A percentile compares a stretch with the other conserved stretches of the same genome.
Evolutionary conservation across 2,113 vertebrate species (phyloP).

Genomic region (Chrysemys picta): DNA sequence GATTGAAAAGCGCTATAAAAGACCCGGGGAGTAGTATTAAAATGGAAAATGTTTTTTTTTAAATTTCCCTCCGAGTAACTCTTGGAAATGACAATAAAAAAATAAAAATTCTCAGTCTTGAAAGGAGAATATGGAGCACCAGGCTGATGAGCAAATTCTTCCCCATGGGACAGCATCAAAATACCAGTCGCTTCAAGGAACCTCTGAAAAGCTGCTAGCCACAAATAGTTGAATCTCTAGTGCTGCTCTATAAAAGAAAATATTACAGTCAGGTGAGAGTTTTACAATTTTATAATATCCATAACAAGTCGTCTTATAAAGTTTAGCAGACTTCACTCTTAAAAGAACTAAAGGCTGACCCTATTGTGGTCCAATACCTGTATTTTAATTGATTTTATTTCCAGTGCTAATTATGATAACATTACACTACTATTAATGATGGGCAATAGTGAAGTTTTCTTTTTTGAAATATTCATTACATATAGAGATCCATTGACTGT

Average conservation of each 20-base stretch:
- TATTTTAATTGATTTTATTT: neutral
- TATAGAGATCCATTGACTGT: neutral
- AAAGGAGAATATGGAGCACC: neutral
- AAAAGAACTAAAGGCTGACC: neutral
- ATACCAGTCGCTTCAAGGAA: fast-evolving
- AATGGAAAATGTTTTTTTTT: neutral
- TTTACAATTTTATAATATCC: too few relatives aligned
- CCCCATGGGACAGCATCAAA: neutral
- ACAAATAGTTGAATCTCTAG: fast-evolving
- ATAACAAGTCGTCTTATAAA: neutral
- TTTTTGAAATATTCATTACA: neutral
- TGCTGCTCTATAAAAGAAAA: neutral
- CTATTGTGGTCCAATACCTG: neutral
- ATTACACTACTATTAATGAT: neutral
- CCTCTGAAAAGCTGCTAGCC: constrained; percentile 3
- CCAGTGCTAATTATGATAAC: neutral
- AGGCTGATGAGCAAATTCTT: neutral
- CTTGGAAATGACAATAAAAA: neutral
- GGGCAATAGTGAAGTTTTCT: neutral
- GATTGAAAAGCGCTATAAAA: neutral
- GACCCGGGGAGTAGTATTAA: neutral
- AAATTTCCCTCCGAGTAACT: neutral
- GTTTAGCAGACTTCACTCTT: neutral
- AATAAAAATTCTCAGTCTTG: neutral
- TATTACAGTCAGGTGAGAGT: neutral